These are phyloP conservation scores for Alcedo atthis DNA, from an alignment of 2,797 vertebrate species.

Conservation along the genomic window DNA sequence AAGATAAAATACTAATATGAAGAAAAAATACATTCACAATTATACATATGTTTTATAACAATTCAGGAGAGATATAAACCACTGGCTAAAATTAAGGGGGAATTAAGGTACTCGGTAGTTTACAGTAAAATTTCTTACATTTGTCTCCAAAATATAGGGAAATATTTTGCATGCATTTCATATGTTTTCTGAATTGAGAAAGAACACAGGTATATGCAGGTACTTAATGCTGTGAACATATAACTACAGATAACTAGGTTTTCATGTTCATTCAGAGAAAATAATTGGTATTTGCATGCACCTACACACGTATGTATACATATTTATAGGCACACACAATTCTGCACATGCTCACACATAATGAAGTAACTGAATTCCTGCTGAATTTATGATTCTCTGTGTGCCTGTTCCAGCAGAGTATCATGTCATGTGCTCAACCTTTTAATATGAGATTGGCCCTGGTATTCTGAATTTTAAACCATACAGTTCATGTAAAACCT, in stretches of 20 bases:
- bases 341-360: background rate
- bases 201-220: background rate
- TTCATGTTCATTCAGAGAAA: background rate
- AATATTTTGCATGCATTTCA: background rate
- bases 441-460: background rate
- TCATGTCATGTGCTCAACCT: background rate
- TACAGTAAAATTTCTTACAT: background rate
- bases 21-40: background rate
- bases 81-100: background rate
- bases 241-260: background rate
- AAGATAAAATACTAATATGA: background rate
- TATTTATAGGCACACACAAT: background rate
- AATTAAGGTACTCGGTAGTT: background rate
- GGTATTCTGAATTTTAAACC: background rate
- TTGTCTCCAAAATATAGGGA: background rate
- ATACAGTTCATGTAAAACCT: background rate
- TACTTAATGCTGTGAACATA: background rate
- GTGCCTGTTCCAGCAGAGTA: background rate
- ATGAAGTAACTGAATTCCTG: background rate
- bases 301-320: background rate
- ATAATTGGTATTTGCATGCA: background rate
- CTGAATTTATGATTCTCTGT: background rate
- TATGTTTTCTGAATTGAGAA: background rate
- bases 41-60: background rate
- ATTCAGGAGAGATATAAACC: background rate